Percentiles rank a stretch among this genome's conserved stretches.
Evolutionary conservation across 2,888 invertebrate species (phyloP).

Genomic region (Crocallis elinguaria): DNA sequence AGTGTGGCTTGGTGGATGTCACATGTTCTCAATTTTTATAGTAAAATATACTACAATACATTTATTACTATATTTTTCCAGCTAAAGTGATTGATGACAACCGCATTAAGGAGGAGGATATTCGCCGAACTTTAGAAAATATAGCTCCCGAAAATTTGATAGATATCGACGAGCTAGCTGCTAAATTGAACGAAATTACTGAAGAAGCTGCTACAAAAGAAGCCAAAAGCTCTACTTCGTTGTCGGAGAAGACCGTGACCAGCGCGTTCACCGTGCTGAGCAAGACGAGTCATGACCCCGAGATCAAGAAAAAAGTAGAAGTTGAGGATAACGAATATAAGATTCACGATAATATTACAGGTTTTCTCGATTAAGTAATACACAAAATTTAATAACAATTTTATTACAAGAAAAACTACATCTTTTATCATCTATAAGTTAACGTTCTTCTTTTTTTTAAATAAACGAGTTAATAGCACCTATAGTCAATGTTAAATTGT

Average conservation of each 20-base stretch:
- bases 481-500: no score
- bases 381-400: no score
- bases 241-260: slow-evolving; percentile 30
- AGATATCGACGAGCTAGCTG: slow-evolving; percentile 45
- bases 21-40: no score
- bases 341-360: slow-evolving; percentile 31
- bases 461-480: no score
- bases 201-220: slow-evolving; percentile 30
- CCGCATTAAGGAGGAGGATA: slow-evolving; percentile 43
- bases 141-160: slow-evolving; percentile 43
- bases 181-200: slow-evolving; percentile 42
- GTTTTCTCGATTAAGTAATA: slow-evolving; percentile 36
- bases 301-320: not conserved
- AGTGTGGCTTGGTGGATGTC: no score
- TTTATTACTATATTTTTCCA: slow-evolving; percentile 25
- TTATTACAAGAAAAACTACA: no score
- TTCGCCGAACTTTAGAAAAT: slow-evolving; percentile 45
- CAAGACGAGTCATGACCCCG: not conserved
- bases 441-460: no score
- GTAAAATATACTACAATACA: not conserved
- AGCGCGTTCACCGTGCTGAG: slow-evolving; percentile 31
- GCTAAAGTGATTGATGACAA: slow-evolving; percentile 44
- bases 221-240: slow-evolving; percentile 17
- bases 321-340: slow-evolving; percentile 23
- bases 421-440: no score